Evolutionary conservation across 2,888 invertebrate genomes (phyloP).

Genomic region (Sesia bembeciformis): DNA sequence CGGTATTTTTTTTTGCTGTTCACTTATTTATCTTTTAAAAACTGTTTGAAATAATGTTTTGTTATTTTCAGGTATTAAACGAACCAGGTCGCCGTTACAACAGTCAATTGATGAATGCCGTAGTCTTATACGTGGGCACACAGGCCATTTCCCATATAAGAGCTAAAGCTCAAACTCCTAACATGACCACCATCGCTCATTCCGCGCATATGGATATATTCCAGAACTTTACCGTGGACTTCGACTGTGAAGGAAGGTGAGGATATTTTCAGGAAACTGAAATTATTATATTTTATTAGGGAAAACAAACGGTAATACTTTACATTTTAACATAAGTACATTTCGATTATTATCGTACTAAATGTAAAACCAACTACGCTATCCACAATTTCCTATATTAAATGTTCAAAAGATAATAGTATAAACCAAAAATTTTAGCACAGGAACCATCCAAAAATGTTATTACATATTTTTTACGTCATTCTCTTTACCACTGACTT

Average conservation of each 20-base stretch:
- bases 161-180: conserved; percentile 92
- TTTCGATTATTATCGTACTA: no score
- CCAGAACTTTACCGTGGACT: conserved; percentile 97
- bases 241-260: conserved; percentile 93
- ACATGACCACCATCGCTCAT: conserved; percentile 98
- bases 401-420: no score
- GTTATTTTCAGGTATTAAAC: conserved; percentile 72
- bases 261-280: conserved; percentile 5
- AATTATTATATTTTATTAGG: neutral
- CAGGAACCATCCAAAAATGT: no score
- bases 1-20: no score
- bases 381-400: no score
- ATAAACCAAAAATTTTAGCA: no score
- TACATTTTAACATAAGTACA: no score
- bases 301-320: no score
- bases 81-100: conserved; percentile 96
- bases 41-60: neutral
- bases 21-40: neutral
- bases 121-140: conserved; percentile 97
- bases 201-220: conserved; percentile 99
- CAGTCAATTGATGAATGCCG: conserved; percentile 96
- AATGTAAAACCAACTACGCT: no score
- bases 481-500: no score
- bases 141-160: conserved; percentile 95
- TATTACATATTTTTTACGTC: no score